Evolutionary conservation across 2,113 vertebrate species (phyloP).

Genomic region (Oreochromis tanganicae): DNA sequence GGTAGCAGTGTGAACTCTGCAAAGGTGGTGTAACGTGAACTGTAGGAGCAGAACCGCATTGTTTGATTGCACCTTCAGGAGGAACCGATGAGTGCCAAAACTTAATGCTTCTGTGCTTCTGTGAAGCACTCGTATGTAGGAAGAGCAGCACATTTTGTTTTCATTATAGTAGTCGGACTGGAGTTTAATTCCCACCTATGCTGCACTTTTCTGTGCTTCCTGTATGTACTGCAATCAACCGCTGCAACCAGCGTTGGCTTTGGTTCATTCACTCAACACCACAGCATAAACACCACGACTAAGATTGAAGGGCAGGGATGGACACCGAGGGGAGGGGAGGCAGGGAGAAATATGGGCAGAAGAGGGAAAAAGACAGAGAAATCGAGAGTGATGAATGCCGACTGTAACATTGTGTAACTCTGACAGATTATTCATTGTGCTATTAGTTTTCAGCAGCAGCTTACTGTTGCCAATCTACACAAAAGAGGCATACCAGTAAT

Average conservation of each 20-base stretch:
- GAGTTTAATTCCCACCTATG: constrained; percentile 8
- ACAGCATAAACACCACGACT: constrained; percentile 34
- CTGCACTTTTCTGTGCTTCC: not conserved
- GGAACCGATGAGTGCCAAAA: not conserved
- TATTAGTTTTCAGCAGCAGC: constrained; percentile 60
- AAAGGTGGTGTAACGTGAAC: not conserved
- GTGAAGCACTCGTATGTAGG: not conserved
- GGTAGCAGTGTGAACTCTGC: not conserved
- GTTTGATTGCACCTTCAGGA: not conserved
- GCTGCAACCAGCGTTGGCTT: constrained; percentile 28
- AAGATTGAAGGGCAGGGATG: constrained; percentile 23
- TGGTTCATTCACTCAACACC: constrained; percentile 17
- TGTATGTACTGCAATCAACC: constrained; percentile 30
- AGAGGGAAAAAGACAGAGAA: not conserved
- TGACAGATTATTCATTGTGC: constrained; percentile 64
- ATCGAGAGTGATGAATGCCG: constrained; percentile 50
- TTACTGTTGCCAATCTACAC: constrained; percentile 62
- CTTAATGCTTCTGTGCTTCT: not conserved
- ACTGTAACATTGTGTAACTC: constrained; percentile 62
- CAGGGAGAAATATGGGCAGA: not conserved
- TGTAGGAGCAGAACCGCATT: not conserved
- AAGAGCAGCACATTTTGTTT: not conserved
- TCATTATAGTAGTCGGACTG: not conserved
- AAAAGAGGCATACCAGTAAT: constrained; percentile 51
- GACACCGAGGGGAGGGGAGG: not conserved